phyloP scores from a whole-genome alignment of 2,888 invertebrate species.

The Netelia inedita region DNA sequence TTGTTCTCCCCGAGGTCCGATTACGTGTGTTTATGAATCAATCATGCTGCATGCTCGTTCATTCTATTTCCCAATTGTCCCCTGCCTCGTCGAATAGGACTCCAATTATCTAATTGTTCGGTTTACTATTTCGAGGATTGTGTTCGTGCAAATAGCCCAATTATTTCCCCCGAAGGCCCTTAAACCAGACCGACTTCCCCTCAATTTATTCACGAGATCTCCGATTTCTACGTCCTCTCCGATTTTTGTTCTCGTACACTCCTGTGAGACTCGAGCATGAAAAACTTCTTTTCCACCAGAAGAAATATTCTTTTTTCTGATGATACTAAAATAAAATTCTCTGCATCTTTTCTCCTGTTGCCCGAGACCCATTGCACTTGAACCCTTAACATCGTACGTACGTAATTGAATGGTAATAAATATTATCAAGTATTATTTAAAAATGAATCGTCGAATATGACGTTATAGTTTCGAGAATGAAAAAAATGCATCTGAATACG shows the following conservation, averaged over 20 bases:
- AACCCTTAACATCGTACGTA: constrained; percentile 33
- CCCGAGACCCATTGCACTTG: constrained; percentile 25
- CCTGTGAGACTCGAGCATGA: constrained; percentile 54
- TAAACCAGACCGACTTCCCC: neutral
- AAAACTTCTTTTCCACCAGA: constrained; percentile 16
- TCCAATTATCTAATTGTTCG: constrained; percentile 46
- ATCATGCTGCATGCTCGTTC: constrained; percentile 55
- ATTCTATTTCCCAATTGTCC: constrained; percentile 31
- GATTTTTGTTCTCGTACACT: constrained; percentile 4
- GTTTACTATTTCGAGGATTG: neutral
- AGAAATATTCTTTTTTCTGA: constrained; percentile 20
- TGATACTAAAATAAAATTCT: neutral
- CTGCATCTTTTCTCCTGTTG: constrained; percentile 18
- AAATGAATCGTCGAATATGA: neutral
- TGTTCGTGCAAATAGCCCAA: constrained; percentile 18
- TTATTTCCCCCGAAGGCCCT: neutral
- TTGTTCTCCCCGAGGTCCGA: constrained; percentile 17
- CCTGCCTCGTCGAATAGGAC: constrained; percentile 19
- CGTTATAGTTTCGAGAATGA: neutral
- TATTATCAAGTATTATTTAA: neutral
- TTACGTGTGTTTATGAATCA: constrained; percentile 36
- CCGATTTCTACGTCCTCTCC: constrained; percentile 7
- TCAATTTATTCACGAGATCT: neutral
- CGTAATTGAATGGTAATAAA: constrained; percentile 42
- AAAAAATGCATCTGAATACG: constrained; percentile 6